Evolutionary conservation across 2,888 invertebrate species (phyloP), one percentile per base, ranked within the genome.

Genomic region (Drosophila lacicola): DNA sequence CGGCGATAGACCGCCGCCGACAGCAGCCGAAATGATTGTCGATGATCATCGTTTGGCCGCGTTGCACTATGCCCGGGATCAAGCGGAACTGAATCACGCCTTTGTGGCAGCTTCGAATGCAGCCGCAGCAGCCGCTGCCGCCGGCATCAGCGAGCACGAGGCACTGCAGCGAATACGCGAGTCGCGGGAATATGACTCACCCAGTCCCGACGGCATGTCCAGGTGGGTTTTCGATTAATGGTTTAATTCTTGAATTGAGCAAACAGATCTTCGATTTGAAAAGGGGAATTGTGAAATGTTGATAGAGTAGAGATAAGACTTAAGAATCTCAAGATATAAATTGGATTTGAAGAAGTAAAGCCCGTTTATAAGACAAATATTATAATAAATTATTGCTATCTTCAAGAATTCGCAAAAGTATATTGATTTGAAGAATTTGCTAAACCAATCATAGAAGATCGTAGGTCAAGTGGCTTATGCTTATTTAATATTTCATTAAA

Each of bases 131-230:
- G 86, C 88, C 13, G 76, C 80, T 44, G 80, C 81, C 71, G 87
- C 77, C 54, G 82, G 89, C n/a, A 85, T 92, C 47, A 88, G 87
- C 19, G 91, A 92, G 44, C 92, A 92, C 60, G 91, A 92, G 78
- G 93, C 93, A 2, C 61, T 92, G 69, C 88, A 91, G 80, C 84
- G 91, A 64, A 86, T 92, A 88, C 90, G 92, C 66, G 90, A 92
- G 61, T 91, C 91, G 29, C 82, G 90, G 63, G 91, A 91, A 58
- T 92, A 92, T 63, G 92, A 90, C 65, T 91, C 92, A 13, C 91
- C 92, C 55, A 93, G 93, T 84, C 92, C 92, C 81, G 92, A 93
- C 86, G 92, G 91, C 87, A 91, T 92, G 88, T 93, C 92, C 80
- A 92, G 93, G 92, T 93, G 67, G 62, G 83, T 79, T 36, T 42